Evolutionary conservation across 2,797 vertebrate species (phyloP).

Genomic region (Graptemys geographica): DNA sequence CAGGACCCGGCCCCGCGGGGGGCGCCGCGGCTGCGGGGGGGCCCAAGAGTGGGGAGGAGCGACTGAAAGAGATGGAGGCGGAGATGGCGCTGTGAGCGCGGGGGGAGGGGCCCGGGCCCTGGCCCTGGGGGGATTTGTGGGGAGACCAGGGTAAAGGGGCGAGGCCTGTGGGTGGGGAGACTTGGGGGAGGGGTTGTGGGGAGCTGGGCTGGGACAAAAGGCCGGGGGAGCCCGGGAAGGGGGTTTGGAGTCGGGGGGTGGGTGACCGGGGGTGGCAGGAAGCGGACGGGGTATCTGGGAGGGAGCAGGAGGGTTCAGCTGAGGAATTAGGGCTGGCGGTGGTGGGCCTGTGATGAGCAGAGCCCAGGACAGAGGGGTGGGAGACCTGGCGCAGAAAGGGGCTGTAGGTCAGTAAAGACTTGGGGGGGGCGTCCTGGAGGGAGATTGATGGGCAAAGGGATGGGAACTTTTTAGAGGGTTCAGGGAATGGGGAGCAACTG

Average conservation of each 20-base stretch:
- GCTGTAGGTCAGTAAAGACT: not conserved
- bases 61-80: constrained; percentile 94
- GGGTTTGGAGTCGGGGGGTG: not conserved
- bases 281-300: too few species aligned
- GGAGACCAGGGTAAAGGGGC: too few species aligned
- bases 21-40: constrained; percentile 10
- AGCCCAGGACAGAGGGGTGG: not conserved
- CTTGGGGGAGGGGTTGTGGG: too few species aligned
- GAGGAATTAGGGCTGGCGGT: not conserved
- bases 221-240: constrained; percentile 82
- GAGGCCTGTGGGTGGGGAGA: too few species aligned
- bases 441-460: not conserved
- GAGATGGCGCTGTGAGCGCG: constrained; percentile 94
- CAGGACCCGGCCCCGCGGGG: constrained; percentile 52
- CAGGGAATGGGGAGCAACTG: not conserved
- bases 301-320: not conserved
- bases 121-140: not conserved
- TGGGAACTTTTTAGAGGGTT: not conserved
- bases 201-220: not conserved
- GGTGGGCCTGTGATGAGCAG: not conserved
- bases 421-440: too few species aligned
- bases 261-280: not conserved
- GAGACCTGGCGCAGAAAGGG: not conserved
- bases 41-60: constrained; percentile 89
- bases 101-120: too few species aligned